Conservation (phyloP, 2,797 vertebrate genomes). For the Crypturellus tataupa region DNA sequence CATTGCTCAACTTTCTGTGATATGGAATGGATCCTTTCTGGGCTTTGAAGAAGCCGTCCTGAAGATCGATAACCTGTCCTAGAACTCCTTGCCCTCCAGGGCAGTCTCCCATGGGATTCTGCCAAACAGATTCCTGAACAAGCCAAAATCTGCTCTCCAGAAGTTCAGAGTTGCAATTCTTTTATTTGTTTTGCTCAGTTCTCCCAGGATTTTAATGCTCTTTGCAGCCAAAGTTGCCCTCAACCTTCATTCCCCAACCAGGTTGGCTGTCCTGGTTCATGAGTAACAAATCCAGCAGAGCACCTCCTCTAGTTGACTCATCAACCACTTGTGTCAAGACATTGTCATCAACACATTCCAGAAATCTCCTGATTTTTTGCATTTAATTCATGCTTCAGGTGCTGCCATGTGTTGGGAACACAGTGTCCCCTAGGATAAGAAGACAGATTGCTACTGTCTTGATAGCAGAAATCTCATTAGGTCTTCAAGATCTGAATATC, state of each 20-base stretch:
- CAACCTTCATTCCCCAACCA: background rate
- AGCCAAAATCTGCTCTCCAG: background rate
- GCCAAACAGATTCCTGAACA: background rate
- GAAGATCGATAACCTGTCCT: background rate
- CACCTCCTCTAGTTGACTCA: background rate
- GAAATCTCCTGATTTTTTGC: background rate
- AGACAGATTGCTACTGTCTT: background rate
- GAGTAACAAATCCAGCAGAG: background rate
- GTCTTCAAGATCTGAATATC: slow-evolving; percentile 31
- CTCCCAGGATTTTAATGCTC: background rate
- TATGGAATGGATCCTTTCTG: background rate
- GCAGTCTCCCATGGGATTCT: background rate
- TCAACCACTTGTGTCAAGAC: background rate
- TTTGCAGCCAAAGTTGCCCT: background rate
- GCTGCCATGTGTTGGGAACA: background rate
- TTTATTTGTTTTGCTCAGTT: background rate
- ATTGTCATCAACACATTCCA: background rate
- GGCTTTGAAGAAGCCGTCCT: background rate
- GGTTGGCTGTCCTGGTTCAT: background rate
- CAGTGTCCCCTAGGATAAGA: background rate
- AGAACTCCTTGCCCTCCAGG: background rate
- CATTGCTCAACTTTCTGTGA: background rate
- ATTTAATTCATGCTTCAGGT: background rate
- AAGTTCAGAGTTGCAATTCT: background rate
- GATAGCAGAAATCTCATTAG: slow-evolving; percentile 7